Conservation (phyloP, 2,797 vertebrate genomes). For the Acanthopagrus latus region DNA sequence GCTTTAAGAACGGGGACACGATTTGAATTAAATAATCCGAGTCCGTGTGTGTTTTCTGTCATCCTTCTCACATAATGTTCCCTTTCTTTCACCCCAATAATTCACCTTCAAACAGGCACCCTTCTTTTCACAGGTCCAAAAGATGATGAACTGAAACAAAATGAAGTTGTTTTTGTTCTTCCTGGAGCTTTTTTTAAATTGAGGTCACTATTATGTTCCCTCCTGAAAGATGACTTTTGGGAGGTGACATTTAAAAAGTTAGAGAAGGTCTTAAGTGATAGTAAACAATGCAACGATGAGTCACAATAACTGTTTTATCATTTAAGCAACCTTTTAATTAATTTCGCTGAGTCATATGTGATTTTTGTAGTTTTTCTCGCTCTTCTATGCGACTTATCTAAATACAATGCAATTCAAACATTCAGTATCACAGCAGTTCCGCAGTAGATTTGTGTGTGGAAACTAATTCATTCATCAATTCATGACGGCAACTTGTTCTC, state of each 20-base stretch:
- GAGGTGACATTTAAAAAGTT: not conserved
- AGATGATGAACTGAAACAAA: not conserved
- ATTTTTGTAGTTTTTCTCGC: too few relatives aligned
- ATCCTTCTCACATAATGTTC: not conserved
- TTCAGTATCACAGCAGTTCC: too few relatives aligned
- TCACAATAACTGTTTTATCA: not conserved
- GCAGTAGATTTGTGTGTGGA: too few relatives aligned
- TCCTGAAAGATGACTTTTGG: too few relatives aligned
- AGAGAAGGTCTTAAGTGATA: too few relatives aligned
- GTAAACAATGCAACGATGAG: not conserved
- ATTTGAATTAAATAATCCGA: not conserved
- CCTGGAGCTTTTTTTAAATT: not conserved
- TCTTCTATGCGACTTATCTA: too few relatives aligned
- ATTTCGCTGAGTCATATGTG: too few relatives aligned
- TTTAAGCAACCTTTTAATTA: too few relatives aligned
- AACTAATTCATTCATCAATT: too few relatives aligned
- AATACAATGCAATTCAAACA: too few relatives aligned
- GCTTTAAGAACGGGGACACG: not conserved
- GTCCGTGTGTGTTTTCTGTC: not conserved
- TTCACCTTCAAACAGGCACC: not conserved
- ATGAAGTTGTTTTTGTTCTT: not conserved
- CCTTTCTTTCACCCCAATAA: not conserved
- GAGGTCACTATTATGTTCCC: not conserved
- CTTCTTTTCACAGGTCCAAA: too few relatives aligned
- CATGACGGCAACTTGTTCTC: too few relatives aligned